Evolutionary conservation across 2,113 vertebrate genomes (phyloP).

Genomic region (Anseranas semipalmata): DNA sequence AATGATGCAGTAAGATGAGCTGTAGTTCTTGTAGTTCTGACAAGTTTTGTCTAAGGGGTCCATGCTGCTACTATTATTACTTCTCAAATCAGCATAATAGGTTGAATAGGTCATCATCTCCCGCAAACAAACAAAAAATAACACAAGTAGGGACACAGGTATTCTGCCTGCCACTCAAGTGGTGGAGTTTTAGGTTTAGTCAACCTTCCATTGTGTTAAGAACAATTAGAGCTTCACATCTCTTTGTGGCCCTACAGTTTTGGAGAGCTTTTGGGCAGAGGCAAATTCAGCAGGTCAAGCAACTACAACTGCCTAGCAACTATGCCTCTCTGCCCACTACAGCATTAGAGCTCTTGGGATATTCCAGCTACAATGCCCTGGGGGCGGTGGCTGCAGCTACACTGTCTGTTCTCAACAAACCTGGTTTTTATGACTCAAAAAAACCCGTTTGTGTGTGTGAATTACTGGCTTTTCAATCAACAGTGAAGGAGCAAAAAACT

Average conservation of each 20-base stretch:
- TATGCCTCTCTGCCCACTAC: neutral
- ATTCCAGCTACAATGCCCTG: neutral
- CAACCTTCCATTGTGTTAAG: neutral
- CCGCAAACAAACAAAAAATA: neutral
- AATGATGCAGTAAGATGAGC: neutral
- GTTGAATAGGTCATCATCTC: neutral
- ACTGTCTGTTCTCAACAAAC: neutral
- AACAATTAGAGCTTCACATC: neutral
- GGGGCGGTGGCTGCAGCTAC: neutral
- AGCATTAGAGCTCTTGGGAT: neutral
- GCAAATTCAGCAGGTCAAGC: neutral
- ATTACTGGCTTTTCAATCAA: slow-evolving; percentile 44
- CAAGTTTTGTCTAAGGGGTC: neutral
- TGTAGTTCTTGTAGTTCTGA: no score
- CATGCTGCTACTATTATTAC: neutral
- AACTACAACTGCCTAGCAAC: neutral
- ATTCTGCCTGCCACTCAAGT: neutral
- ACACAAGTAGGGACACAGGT: fast-evolving
- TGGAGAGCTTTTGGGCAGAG: neutral
- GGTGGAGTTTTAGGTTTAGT: neutral
- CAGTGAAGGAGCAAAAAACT: slow-evolving; percentile 37
- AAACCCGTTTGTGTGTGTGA: neutral
- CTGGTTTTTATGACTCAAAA: slow-evolving; percentile 27
- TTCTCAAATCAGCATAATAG: neutral
- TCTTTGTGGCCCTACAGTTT: neutral